Conservation (phyloP, 2,797 vertebrate species). For the Acanthopagrus latus region DNA sequence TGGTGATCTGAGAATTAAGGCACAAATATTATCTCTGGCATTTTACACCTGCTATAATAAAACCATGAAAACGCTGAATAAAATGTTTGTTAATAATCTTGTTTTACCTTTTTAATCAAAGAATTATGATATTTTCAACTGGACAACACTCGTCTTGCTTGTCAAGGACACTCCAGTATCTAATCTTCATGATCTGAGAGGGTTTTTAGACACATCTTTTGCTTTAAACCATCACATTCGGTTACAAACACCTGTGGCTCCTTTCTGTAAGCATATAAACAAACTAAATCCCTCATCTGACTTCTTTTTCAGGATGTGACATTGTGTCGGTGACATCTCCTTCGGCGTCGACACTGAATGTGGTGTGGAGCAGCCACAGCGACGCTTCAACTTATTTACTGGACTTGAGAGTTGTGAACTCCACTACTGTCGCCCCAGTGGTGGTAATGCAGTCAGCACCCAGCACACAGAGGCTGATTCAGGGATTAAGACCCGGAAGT, state of each 20-base stretch:
- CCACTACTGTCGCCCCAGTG: conserved; percentile 69
- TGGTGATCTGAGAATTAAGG: neutral
- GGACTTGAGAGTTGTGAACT: conserved; percentile 78
- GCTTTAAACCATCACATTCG: neutral
- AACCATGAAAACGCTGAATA: no score
- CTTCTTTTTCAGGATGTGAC: conserved; percentile 74
- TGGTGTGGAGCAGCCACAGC: conserved; percentile 73
- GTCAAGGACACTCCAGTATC: neutral
- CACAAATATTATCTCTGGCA: neutral
- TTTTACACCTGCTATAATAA: no score
- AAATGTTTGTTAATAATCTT: neutral
- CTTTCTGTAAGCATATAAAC: neutral
- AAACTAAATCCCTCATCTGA: neutral
- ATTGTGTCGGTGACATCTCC: conserved; percentile 80
- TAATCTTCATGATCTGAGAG: neutral
- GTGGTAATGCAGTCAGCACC: conserved; percentile 32
- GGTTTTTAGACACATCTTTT: neutral
- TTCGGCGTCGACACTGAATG: conserved; percentile 77
- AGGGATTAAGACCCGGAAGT: conserved; percentile 81
- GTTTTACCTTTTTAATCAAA: neutral
- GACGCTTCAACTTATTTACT: conserved; percentile 73
- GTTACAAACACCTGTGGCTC: neutral
- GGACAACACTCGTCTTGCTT: neutral
- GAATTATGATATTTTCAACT: neutral
- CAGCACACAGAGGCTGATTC: conserved; percentile 67